Conservation (phyloP, 2,797 vertebrate species). For the Sarcophilus harrisii region DNA sequence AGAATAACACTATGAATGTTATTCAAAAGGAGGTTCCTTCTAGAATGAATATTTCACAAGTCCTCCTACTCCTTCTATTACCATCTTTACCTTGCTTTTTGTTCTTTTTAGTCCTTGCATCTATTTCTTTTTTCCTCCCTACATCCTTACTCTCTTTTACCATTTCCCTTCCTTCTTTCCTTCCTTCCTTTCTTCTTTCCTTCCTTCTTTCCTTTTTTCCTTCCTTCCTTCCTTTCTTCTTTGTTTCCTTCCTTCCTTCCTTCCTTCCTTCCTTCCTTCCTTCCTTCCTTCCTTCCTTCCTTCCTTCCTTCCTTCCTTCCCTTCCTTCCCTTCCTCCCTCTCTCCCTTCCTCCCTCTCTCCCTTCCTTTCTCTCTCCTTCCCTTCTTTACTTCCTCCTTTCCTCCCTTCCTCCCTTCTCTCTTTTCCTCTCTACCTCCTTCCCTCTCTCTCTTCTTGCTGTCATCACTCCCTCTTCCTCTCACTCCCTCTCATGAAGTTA, state of each 20-base stretch:
- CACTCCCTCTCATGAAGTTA: background rate
- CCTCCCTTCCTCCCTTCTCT: too few species aligned
- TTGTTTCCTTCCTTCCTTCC: fast-evolving
- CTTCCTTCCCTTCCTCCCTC: background rate
- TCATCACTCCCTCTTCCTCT: background rate
- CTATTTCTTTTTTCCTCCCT: background rate
- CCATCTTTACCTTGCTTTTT: background rate
- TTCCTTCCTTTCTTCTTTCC: too few species aligned
- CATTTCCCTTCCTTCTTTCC: too few species aligned
- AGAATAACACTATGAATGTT: background rate
- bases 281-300: fast-evolving
- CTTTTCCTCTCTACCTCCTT: too few species aligned
- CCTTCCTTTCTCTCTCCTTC: too few species aligned
- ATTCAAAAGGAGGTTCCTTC: background rate
- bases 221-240: fast-evolving
- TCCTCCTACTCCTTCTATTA: background rate
- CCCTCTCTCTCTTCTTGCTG: too few species aligned
- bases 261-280: background rate
- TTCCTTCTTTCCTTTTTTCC: fast-evolving
- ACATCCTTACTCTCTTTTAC: too few species aligned
- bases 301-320: background rate
- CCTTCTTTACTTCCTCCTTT: fast-evolving
- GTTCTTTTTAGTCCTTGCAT: too few species aligned
- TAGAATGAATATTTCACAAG: background rate
- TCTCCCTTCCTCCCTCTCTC: too few species aligned